A percentile compares a stretch with the other conserved stretches of the same genome.
phyloP scores from a whole-genome alignment of 2,888 invertebrate genomes.

The Stictocephala bisonia region DNA sequence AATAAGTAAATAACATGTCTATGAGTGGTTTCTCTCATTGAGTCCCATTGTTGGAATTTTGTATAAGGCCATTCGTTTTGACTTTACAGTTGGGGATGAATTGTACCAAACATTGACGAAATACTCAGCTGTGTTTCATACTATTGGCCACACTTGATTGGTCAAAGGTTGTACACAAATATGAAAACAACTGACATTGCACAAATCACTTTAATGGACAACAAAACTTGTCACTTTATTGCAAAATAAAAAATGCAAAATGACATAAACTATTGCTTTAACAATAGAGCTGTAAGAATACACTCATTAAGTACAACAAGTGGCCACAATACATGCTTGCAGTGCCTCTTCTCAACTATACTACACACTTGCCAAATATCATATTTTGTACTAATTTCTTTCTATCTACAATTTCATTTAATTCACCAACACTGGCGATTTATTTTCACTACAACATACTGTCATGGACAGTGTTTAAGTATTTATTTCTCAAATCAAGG shows the following conservation, averaged over 20 bases:
- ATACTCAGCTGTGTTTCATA: too few species aligned
- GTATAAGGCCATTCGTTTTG: too few species aligned
- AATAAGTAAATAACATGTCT: too few species aligned
- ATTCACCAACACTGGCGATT: constrained; percentile 11
- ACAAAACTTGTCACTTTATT: constrained; percentile 41
- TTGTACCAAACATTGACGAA: too few species aligned
- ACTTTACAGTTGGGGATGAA: too few species aligned
- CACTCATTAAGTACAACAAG: constrained; percentile 35
- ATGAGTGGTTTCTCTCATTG: too few species aligned
- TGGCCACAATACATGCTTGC: constrained; percentile 25
- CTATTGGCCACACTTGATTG: too few species aligned
- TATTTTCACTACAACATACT: constrained; percentile 15
- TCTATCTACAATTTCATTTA: constrained; percentile 25
- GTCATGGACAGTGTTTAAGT: constrained; percentile 29
- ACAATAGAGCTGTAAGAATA: constrained; percentile 41
- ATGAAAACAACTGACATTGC: constrained; percentile 29
- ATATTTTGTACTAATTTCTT: constrained; percentile 32
- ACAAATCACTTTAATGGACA: constrained; percentile 43
- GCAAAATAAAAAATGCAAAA: constrained; percentile 35
- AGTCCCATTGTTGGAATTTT: too few species aligned
- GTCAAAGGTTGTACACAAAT: too few species aligned
- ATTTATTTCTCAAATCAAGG: neutral
- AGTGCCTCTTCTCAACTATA: neutral
- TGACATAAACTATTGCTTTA: constrained; percentile 42
- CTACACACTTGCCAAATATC: constrained; percentile 25